Conservation (phyloP, 2,888 invertebrate species). For the Agriopis marginaria region DNA sequence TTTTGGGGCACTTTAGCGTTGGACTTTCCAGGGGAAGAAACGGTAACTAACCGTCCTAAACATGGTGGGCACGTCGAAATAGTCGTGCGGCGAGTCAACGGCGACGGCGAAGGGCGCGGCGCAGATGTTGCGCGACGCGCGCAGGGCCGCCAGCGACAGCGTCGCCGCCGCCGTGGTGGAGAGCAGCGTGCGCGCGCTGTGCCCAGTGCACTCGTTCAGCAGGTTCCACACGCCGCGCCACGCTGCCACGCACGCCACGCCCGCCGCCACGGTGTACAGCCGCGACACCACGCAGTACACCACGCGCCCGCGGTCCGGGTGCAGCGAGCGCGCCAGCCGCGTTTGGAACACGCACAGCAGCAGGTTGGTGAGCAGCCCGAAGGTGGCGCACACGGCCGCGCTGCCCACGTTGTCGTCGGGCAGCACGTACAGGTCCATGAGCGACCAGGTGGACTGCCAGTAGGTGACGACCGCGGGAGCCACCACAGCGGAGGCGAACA, state of each 20-base stretch:
- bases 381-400: constrained; percentile 88
- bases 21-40: not conserved
- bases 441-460: constrained; percentile 95
- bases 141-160: constrained; percentile 88
- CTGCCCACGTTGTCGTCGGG: constrained; percentile 87
- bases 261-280: constrained; percentile 91
- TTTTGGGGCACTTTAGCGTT: not conserved
- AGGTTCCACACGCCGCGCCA: constrained; percentile 95
- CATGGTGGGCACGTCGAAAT: constrained; percentile 95
- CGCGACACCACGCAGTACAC: constrained; percentile 90
- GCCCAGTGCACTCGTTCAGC: constrained; percentile 90
- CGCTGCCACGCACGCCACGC: constrained; percentile 93
- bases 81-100: constrained; percentile 91
- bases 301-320: constrained; percentile 89
- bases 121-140: constrained; percentile 92
- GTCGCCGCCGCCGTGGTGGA: constrained; percentile 89
- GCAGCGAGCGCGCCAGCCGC: constrained; percentile 81
- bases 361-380: constrained; percentile 90
- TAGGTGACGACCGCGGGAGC: constrained; percentile 94
- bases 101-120: constrained; percentile 93
- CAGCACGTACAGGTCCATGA: constrained; percentile 91
- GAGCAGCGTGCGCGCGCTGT: constrained; percentile 85
- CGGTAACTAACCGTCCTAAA: constrained; percentile 91
- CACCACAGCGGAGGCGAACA: constrained; percentile 90
- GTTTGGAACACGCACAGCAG: constrained; percentile 89